Evolutionary conservation across 2,797 vertebrate genomes (phyloP).

Genomic region (Semotilus atromaculatus): DNA sequence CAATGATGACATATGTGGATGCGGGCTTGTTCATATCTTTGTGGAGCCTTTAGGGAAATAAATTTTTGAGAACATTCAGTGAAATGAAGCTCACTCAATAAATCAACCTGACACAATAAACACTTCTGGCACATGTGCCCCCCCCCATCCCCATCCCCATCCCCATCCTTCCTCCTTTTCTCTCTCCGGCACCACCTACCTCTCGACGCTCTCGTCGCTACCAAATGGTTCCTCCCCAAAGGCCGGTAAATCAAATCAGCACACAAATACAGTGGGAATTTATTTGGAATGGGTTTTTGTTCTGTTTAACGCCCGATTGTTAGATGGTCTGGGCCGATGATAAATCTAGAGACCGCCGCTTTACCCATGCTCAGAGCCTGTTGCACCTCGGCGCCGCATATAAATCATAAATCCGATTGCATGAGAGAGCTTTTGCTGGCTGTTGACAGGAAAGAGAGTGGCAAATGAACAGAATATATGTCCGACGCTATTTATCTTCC

Average conservation of each 20-base stretch:
- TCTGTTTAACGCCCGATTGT: conserved; percentile 97
- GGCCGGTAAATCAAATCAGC: conserved; percentile 99
- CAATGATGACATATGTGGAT: conserved; percentile 99
- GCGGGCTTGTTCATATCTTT: conserved; percentile 99
- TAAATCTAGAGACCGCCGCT: conserved; percentile 81
- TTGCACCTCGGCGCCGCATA: conserved; percentile 65
- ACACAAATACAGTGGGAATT: conserved; percentile 99
- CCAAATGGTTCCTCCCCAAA: conserved; percentile 99
- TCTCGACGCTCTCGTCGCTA: conserved; percentile 93
- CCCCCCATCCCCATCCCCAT: conserved; percentile 61
- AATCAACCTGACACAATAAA: conserved; percentile 99
- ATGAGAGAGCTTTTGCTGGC: conserved; percentile 59
- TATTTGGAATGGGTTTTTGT: conserved; percentile 99
- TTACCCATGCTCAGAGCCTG: conserved; percentile 69
- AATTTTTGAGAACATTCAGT: conserved; percentile 99
- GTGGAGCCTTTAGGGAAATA: conserved; percentile 99
- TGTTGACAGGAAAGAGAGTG: conserved; percentile 55
- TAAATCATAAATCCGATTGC: conserved; percentile 67
- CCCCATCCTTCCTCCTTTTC: conserved; percentile 68
- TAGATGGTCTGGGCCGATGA: conserved; percentile 92
- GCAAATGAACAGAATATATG: conserved; percentile 59
- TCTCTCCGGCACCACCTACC: conserved; percentile 93
- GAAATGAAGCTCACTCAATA: conserved; percentile 99
- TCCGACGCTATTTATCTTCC: conserved; percentile 53
- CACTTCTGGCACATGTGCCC: conserved; percentile 99